Percentiles rank a stretch among this genome's conserved stretches.
Evolutionary conservation across 2,797 vertebrate genomes (phyloP).

Genomic region (Sphenopsis melanotis): DNA sequence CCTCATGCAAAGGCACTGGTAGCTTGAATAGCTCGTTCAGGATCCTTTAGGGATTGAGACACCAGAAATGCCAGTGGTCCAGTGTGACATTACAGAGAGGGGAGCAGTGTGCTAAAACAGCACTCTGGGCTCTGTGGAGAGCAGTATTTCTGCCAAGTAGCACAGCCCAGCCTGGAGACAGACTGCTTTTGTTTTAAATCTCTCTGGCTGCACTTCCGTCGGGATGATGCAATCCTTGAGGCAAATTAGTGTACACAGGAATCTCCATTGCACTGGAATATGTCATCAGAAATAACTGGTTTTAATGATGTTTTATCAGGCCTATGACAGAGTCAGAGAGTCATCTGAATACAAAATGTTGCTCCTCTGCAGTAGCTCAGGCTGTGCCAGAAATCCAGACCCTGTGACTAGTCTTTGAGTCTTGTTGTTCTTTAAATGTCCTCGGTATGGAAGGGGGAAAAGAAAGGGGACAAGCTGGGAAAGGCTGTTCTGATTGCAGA

Average conservation of each 20-base stretch:
- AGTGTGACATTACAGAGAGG: slow-evolving; percentile 24
- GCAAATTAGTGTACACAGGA: slow-evolving; percentile 53
- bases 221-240: slow-evolving; percentile 45
- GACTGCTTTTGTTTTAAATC: slow-evolving; percentile 61
- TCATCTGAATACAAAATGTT: slow-evolving; percentile 33
- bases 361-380: background rate
- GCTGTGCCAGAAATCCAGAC: background rate
- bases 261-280: slow-evolving; percentile 20
- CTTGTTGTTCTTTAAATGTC: background rate
- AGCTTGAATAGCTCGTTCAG: background rate
- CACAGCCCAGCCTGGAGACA: slow-evolving; percentile 56
- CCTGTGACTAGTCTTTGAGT: background rate
- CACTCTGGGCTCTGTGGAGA: background rate
- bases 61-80: slow-evolving; percentile 33
- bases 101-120: slow-evolving; percentile 34
- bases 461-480: background rate
- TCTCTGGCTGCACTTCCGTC: slow-evolving; percentile 41
- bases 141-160: slow-evolving; percentile 12
- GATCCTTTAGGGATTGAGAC: background rate
- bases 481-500: background rate
- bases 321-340: background rate
- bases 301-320: slow-evolving; percentile 32
- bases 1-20: slow-evolving; percentile 9
- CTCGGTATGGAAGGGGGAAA: background rate
- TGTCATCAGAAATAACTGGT: slow-evolving; percentile 40